Evolutionary conservation across 2,888 invertebrate genomes (phyloP), one percentile per base, ranked within the genome.

Genomic region (Pristionchus exspectatus): DNA sequence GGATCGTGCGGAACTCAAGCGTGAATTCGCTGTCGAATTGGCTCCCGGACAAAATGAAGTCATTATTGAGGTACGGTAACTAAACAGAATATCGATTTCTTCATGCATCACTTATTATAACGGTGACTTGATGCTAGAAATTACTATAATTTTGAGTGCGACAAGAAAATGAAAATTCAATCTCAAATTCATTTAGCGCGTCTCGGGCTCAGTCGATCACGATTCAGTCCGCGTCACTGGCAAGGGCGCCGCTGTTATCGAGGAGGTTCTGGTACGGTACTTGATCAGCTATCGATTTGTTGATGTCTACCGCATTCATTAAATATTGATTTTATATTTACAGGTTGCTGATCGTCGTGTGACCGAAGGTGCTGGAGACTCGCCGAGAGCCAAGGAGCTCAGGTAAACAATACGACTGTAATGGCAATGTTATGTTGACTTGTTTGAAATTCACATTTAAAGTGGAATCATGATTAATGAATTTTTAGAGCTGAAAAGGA

Each of bases 201-300:
- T 93, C 18, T 85, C 91, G 56, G 30, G 85, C 1, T 88, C 77
- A 4, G 74, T 93, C 56, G 89, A 91, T 18, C 77, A 89, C 27
- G 92, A 93, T 33, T 94, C 94, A 2, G 91, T 94, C 27, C 90
- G 94, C 5, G 93, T 94, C n/a, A 93, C 93, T 44, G 92, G 94
- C 77, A 90, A 83, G 59, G 92, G 93, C 27, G 88, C 91, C 4
- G 94, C 92, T 7, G 90, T 90, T 16, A 94, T 93, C 83, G 92
- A 93, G 83, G 93, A 93, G 85, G 94, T 94, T 16, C 91, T 90
- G 69, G 92, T 89, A 69, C 59, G 56, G 59, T 59, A 56, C 33
- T 12, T 5, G n/a, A 24, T 74, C 33, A 5, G 24, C 59, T 33
- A 38, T 85, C 9, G 81, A 59, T 30, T 50, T 10, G 4, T 12